These are phyloP conservation scores for Gortyna flavago DNA, from an alignment of 2,888 invertebrate genomes.

Conservation along the genomic window DNA sequence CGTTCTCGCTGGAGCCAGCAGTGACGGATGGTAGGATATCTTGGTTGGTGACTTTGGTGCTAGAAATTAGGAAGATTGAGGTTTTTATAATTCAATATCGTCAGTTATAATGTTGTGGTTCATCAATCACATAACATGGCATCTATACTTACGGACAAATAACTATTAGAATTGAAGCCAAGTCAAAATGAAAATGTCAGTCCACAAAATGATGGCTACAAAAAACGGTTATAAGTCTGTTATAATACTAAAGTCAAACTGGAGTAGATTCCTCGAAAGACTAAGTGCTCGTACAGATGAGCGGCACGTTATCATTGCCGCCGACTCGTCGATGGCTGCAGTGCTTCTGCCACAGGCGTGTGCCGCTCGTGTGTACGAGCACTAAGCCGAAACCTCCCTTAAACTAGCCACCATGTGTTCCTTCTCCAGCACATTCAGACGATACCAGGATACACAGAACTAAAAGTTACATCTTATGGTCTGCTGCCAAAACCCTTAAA, in stretches of 20 bases:
- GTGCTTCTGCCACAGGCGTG: too few species aligned
- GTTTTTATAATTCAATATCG: neutral
- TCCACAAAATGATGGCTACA: neutral
- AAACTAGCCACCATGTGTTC: too few species aligned
- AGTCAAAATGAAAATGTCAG: neutral
- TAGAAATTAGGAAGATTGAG: neutral
- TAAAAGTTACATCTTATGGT: neutral
- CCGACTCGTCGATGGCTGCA: too few species aligned
- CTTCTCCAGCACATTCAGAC: neutral
- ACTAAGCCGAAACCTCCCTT: too few species aligned
- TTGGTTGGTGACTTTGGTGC: constrained; percentile 56
- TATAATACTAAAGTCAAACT: neutral
- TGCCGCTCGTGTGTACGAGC: too few species aligned
- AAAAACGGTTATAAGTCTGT: neutral
- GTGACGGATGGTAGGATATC: constrained; percentile 67
- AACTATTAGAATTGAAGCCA: neutral
- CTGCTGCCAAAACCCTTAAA: neutral
- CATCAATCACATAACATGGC: too few species aligned
- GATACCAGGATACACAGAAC: too few species aligned
- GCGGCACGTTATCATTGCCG: too few species aligned
- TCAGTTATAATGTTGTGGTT: neutral
- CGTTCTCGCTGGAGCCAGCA: constrained; percentile 90
- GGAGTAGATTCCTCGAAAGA: too few species aligned
- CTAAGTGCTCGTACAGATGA: too few species aligned
- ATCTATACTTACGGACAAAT: too few species aligned